Evolutionary conservation across 2,797 vertebrate species (phyloP).

Genomic region (Notolepis coatsorum): DNA sequence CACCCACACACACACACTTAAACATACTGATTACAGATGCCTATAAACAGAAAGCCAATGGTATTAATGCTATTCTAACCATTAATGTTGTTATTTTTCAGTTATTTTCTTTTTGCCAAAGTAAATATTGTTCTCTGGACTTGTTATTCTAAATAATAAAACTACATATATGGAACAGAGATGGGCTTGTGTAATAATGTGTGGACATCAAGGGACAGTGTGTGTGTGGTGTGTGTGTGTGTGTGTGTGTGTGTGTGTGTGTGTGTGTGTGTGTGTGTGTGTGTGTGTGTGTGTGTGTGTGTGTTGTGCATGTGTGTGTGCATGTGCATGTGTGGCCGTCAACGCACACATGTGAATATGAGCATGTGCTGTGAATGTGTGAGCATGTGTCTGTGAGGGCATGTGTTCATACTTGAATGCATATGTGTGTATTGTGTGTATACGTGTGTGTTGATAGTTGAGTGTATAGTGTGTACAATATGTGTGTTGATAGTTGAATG

Average conservation of each 20-base stretch:
- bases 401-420: too few species aligned
- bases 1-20: conserved; percentile 17
- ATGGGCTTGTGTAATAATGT: conserved; percentile 18
- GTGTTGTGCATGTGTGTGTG: background rate
- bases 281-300: background rate
- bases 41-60: conserved; percentile 54
- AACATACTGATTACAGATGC: conserved; percentile 49
- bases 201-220: background rate
- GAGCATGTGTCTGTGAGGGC: too few species aligned
- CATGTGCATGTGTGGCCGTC: background rate
- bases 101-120: conserved; percentile 76
- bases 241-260: background rate
- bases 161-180: conserved; percentile 66
- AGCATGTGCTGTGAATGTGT: too few species aligned
- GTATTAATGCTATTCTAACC: conserved; percentile 55
- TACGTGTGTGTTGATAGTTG: conserved; percentile 7
- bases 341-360: background rate
- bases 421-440: too few species aligned
- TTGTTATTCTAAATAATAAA: conserved; percentile 78
- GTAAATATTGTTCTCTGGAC: conserved; percentile 79
- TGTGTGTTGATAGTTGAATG: conserved; percentile 15
- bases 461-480: too few species aligned
- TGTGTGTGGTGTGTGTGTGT: background rate
- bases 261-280: conserved; percentile 14
- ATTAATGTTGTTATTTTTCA: conserved; percentile 67